Evolutionary conservation across 2,797 vertebrate genomes (phyloP).

Genomic region (Enoplosus armatus): DNA sequence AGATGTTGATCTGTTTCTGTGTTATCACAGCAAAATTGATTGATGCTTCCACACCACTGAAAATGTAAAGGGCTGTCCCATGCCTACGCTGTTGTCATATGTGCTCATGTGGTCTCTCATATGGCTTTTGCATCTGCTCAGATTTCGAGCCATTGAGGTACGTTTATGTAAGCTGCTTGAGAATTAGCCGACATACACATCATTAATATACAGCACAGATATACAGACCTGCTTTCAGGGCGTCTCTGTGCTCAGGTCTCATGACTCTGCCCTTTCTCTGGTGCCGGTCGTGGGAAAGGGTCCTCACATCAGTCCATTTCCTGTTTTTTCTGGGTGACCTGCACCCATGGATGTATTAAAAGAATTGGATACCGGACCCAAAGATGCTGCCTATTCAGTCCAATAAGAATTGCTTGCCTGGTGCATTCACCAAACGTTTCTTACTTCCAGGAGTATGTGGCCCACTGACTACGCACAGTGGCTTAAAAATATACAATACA

Average conservation of each 20-base stretch:
- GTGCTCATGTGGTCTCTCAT: background rate
- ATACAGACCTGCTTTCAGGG: background rate
- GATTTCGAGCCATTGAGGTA: background rate
- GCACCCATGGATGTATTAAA: no score
- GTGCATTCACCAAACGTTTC: no score
- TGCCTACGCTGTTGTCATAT: background rate
- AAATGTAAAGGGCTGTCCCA: background rate
- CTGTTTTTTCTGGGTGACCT: conserved; percentile 33
- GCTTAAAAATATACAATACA: no score
- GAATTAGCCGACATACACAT: background rate
- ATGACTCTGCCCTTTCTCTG: background rate
- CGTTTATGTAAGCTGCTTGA: background rate
- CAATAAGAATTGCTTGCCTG: no score
- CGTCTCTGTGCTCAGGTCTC: background rate
- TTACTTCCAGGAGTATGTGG: no score
- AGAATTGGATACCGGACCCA: no score
- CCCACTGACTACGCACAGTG: no score
- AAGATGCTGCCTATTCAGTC: no score
- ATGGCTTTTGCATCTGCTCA: background rate
- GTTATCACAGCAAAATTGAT: background rate
- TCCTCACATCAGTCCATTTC: background rate
- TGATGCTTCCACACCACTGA: background rate
- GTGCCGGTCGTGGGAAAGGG: conserved; percentile 23
- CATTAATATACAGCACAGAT: background rate
- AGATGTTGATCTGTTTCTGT: background rate